These are phyloP conservation scores for Liopterus haemorrhoidalis DNA, from an alignment of 2,888 invertebrate species.

Conservation along the genomic window DNA sequence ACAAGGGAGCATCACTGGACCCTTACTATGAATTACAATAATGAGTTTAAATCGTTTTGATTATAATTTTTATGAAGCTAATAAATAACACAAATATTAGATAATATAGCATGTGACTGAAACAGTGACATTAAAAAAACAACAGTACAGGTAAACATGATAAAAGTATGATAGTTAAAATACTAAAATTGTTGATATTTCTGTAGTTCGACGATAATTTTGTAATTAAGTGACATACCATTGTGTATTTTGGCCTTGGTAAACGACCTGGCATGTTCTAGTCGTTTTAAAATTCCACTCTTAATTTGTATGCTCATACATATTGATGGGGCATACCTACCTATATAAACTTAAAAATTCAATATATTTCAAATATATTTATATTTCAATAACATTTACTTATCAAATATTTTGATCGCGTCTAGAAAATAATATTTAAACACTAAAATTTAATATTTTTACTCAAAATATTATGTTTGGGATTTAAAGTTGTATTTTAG, in stretches of 20 bases:
- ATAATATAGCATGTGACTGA: too few species aligned
- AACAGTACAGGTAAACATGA: neutral
- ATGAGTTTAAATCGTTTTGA: neutral
- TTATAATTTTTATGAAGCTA: neutral
- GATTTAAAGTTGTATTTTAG: too few species aligned
- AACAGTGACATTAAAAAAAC: neutral
- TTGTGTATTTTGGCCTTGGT: slow-evolving; percentile 1
- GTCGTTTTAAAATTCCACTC: neutral
- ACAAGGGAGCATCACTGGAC: slow-evolving; percentile 16
- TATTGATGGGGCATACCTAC: neutral
- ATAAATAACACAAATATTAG: too few species aligned
- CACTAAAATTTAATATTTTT: too few species aligned
- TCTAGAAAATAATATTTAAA: too few species aligned
- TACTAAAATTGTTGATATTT: too few species aligned
- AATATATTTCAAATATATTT: neutral
- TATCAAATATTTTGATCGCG: too few species aligned
- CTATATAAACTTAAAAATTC: neutral
- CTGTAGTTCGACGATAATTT: neutral
- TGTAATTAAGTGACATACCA: neutral
- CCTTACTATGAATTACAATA: slow-evolving; percentile 17
- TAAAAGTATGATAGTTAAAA: too few species aligned
- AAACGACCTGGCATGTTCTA: neutral
- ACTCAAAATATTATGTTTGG: too few species aligned
- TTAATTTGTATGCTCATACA: neutral
- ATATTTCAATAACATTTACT: neutral